Evolutionary conservation across 2,113 vertebrate species (phyloP).

Genomic region (Hippocampus comes): DNA sequence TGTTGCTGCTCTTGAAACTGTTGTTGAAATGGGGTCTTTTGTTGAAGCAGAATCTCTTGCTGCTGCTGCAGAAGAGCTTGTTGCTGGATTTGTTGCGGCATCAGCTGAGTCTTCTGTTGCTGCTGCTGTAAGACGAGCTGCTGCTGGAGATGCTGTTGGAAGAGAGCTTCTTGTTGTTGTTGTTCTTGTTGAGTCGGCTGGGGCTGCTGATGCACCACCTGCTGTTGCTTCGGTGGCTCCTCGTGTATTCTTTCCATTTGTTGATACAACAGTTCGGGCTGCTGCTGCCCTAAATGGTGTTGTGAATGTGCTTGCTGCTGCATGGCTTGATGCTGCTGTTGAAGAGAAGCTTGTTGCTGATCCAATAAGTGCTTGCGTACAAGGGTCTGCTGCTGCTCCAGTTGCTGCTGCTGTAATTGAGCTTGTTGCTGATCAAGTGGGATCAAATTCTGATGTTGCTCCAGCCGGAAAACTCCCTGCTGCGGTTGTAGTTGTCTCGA

Average conservation of each 20-base stretch:
- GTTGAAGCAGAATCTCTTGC: conserved; percentile 61
- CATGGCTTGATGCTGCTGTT: conserved; percentile 41
- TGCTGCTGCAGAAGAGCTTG: conserved; percentile 56
- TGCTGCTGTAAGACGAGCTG: conserved; percentile 58
- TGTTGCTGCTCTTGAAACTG: conserved; percentile 58
- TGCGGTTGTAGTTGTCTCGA: conserved; percentile 50
- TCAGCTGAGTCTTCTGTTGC: conserved; percentile 54
- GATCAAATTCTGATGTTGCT: conserved; percentile 51
- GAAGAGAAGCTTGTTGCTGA: conserved; percentile 41
- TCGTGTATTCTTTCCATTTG: conserved; percentile 59
- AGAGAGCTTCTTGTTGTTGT: conserved; percentile 42
- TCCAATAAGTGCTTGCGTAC: conserved; percentile 47
- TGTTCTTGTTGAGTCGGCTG: conserved; percentile 59
- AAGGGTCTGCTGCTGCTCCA: conserved; percentile 48
- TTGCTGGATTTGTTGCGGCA: conserved; percentile 57
- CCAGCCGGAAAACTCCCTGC: conserved; percentile 42
- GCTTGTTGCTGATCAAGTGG: conserved; percentile 49
- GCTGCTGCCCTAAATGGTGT: conserved; percentile 39
- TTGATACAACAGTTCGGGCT: conserved; percentile 49
- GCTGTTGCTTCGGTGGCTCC: conserved; percentile 53
- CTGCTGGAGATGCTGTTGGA: conserved; percentile 59
- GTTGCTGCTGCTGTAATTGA: conserved; percentile 55
- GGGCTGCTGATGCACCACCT: conserved; percentile 50
- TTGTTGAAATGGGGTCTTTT: conserved; percentile 57
- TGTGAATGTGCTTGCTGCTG: conserved; percentile 32